Evolutionary conservation across 2,888 invertebrate genomes (phyloP).

Genomic region (Empis stercorea): DNA sequence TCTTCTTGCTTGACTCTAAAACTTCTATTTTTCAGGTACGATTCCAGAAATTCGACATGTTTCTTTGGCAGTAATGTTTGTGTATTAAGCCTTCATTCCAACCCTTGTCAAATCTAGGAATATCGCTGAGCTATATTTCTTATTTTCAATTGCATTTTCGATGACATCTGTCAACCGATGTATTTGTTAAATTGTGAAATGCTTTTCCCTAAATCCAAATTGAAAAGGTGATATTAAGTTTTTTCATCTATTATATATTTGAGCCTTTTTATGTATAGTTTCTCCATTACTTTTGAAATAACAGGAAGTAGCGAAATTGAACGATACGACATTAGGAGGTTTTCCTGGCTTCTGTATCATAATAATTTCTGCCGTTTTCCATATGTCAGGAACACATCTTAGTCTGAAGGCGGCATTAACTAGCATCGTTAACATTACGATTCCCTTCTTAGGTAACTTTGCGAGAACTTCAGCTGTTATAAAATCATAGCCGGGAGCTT

Average conservation of each 20-base stretch:
- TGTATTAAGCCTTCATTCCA: slow-evolving; percentile 5
- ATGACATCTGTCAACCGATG: slow-evolving; percentile 3
- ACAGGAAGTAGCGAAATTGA: slow-evolving; percentile 17
- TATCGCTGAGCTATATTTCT: slow-evolving; percentile 5
- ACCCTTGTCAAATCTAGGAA: slow-evolving; percentile 9
- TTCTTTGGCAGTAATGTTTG: neutral
- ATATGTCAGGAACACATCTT: neutral
- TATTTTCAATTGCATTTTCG: slow-evolving; percentile 7
- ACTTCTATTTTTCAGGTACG: neutral
- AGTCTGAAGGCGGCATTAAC: slow-evolving; percentile 6
- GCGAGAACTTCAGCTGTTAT: slow-evolving; percentile 16
- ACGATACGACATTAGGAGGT: slow-evolving; percentile 14
- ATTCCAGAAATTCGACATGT: neutral
- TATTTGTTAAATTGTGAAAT: slow-evolving; percentile 7
- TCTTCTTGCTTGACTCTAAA: slow-evolving; percentile 1
- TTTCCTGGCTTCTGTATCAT: slow-evolving; percentile 18
- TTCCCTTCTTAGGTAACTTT: slow-evolving; percentile 15
- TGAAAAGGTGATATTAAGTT: neutral
- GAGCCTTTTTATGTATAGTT: slow-evolving; percentile 13
- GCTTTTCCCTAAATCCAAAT: too few species aligned
- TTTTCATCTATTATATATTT: slow-evolving; percentile 2
- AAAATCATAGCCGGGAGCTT: slow-evolving; percentile 15
- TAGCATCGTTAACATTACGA: slow-evolving; percentile 14
- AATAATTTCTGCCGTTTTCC: slow-evolving; percentile 17
- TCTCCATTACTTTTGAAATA: slow-evolving; percentile 18